Base-by-base conservation (phyloP, 2,797 vertebrate genomes). In the Sebastiscus tertius region DNA sequence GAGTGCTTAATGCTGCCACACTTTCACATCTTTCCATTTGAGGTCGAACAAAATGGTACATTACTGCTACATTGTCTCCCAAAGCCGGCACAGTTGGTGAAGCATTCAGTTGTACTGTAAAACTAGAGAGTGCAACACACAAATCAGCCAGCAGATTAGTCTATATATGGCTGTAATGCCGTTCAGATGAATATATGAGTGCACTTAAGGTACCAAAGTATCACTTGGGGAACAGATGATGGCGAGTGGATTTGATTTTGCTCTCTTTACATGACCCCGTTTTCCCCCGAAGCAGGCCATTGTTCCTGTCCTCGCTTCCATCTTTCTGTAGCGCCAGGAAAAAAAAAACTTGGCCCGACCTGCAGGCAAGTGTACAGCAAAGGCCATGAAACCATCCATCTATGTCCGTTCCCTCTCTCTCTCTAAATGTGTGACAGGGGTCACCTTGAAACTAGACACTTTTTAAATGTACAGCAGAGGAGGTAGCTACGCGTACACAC, bases 371-470 rank as follows among this genome's bases (percentile, higher is more conserved):
- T 72, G 67, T 67, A 61, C 58, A 85, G 81, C 72, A 82, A 85
- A 85, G 83, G 81, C 80, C 88, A 81, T 74, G 80, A 84, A 90
- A 88, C 68, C 77, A 89, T 93, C 86, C 82, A 88, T 90, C 88
- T 89, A 80, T 78, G 86, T 86, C 85, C 71, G 78, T 82, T 81
- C 67, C 71, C 49, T 74, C 31, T 67, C 39, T 24, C 67, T 77
- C 39, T 75, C 24, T 52, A 80, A 86, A 84, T 72, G 58, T 87
- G 80, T 85, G 85, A 80, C 87, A 81, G 80, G 80, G 88, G 90
- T 91, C 91, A 93, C 90, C 90, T 93, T 92, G 82, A 72, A 81
- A 68, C 82, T 33, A 85, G 87, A 84, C 84, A 87, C 82, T 77
- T 87, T 80, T 76, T 80, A 80, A 77, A 85, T 82, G 85, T 77